Evolutionary conservation across 2,888 invertebrate species (phyloP).

Genomic region (Doris montereyensis): DNA sequence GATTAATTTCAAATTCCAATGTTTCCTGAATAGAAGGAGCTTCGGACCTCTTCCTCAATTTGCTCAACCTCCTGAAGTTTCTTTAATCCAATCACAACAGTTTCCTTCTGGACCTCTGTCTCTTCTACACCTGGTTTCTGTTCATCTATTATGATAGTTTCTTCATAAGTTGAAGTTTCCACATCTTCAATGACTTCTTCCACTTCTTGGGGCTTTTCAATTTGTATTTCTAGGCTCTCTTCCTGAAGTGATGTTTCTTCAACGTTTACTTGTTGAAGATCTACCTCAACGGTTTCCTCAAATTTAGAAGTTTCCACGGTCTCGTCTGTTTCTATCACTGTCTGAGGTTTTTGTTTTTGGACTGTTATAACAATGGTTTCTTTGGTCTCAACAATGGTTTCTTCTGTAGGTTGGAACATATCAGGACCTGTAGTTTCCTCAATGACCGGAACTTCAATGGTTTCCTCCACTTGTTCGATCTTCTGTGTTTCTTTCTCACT

Average conservation of each 20-base stretch:
- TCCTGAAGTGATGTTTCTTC: conserved; percentile 34
- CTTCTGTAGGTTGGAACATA: conserved; percentile 36
- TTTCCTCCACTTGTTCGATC: conserved; percentile 22
- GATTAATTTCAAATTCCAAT: conserved; percentile 39
- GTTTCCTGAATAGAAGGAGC: conserved; percentile 31
- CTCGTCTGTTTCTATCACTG: conserved; percentile 34
- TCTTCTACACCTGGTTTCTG: conserved; percentile 5
- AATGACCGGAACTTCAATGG: conserved; percentile 11
- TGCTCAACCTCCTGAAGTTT: conserved; percentile 33
- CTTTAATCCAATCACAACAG: neutral
- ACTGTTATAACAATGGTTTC: conserved; percentile 22
- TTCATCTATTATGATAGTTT: neutral
- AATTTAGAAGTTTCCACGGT: neutral
- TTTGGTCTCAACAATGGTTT: conserved; percentile 42
- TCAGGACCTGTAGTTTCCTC: conserved; percentile 26
- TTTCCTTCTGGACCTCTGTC: neutral
- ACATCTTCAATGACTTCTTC: conserved; percentile 32
- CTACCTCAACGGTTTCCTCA: conserved; percentile 44
- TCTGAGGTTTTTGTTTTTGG: conserved; percentile 20
- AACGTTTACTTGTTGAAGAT: conserved; percentile 25
- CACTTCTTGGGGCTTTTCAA: conserved; percentile 30
- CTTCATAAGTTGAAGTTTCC: conserved; percentile 10
- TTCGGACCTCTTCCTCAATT: conserved; percentile 29
- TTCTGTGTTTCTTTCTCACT: conserved; percentile 25
- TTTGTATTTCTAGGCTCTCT: conserved; percentile 38